phyloP scores from a whole-genome alignment of 2,797 vertebrate species.

The Todus mexicanus region DNA sequence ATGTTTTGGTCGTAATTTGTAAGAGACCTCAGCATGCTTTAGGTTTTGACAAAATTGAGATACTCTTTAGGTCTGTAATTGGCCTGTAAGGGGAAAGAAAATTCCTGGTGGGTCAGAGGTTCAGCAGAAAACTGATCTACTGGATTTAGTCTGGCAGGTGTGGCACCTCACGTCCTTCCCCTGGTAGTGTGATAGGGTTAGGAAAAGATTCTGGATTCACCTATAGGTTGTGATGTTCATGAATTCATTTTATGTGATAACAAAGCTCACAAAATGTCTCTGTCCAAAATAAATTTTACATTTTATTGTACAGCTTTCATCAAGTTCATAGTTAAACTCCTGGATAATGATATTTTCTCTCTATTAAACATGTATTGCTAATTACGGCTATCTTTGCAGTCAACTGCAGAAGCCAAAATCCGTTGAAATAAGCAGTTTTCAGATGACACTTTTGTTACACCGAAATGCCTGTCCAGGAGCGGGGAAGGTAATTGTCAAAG shows the following conservation, averaged over 20 bases:
- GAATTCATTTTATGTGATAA: background rate
- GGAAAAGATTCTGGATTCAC: background rate
- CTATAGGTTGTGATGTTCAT: background rate
- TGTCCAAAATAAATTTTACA: background rate
- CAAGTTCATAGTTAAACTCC: background rate
- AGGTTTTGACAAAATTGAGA: background rate
- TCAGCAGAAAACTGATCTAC: background rate
- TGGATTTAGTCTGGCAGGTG: background rate
- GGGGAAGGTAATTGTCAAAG: background rate
- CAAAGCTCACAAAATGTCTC: background rate
- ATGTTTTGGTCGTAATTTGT: background rate
- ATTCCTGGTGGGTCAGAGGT: background rate
- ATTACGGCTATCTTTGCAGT: constrained; percentile 10
- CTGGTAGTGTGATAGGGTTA: background rate
- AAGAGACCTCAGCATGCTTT: background rate
- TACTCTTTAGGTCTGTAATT: background rate
- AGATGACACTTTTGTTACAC: background rate
- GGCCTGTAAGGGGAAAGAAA: background rate
- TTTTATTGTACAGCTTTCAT: background rate
- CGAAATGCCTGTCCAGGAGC: background rate
- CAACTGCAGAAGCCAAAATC: background rate
- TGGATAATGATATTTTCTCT: constrained; percentile 3
- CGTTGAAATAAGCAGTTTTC: background rate
- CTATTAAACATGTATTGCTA: constrained; percentile 26
- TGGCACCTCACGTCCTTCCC: background rate